Evolutionary conservation across 2,888 invertebrate genomes (phyloP), one percentile per base, ranked within the genome.

Genomic region (Dryococelus australis): DNA sequence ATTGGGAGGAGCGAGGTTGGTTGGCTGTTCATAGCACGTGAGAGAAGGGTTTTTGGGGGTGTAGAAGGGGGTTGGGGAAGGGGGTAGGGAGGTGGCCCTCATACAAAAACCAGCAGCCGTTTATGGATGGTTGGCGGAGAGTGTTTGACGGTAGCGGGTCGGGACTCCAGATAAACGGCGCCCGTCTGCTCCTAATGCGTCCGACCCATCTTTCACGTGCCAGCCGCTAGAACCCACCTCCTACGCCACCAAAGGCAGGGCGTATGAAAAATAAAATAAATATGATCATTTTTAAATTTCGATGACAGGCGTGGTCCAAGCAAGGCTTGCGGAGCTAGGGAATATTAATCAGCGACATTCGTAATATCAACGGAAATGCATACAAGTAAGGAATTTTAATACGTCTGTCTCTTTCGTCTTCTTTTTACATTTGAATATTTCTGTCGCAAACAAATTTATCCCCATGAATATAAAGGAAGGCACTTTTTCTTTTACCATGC

Each of bases 151-250:
- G 65, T 65, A 24, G 65, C 65, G n/a, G 65, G 65, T 16, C 65
- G 65, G 65, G 65, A 20, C 65, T 65, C 20, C 65, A n/a, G 65
- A 65, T 65, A 65, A 65, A 65, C 65, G 65, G n/a, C 65, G 65
- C 28, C 83, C 83, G 83, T 28, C 83, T 83, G 83, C 83, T 28
- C 43, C 83, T 83, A 83, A 83, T 83, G 83, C 83, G 24, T 16
- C 13, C 35, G 35, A 20, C 35, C 83, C 83, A 83, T 83, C 83
- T 83, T 83, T 83, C 43, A 83, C 16, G 28, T 20, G 28, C 83
- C 43, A 43, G 83, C 13, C 13, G 28, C 65, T 65, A 12, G n/a
- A n/a, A n/a, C 65, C 8, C 65, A n/a, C 6, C 65, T 65, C 65
- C 65, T 20, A 10, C 65, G 65, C 65, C 13, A 24, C 12, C 20